Percentiles rank a stretch among this genome's conserved stretches.
phyloP scores from a whole-genome alignment of 2,113 vertebrate species.

The Pomatorhinus ruficollis region DNA sequence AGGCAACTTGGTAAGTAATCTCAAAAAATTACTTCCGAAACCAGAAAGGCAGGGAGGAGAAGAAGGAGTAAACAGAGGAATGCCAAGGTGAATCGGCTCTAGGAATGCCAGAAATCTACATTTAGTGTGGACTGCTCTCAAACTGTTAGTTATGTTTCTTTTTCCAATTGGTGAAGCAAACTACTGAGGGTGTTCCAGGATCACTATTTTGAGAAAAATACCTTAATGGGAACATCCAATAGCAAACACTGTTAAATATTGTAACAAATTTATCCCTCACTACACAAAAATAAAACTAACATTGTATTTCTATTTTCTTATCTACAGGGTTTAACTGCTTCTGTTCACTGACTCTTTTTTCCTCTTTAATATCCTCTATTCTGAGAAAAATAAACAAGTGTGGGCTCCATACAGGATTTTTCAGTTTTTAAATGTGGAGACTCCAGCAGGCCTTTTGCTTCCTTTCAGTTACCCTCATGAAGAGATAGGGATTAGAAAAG shows the following conservation, averaged over 20 bases:
- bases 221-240: not conserved
- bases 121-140: not conserved
- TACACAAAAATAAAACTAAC: not conserved
- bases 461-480: not conserved
- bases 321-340: not conserved
- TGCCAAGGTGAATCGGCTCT: not conserved
- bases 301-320: not conserved
- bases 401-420: not conserved
- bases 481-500: not conserved
- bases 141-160: not conserved
- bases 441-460: not conserved
- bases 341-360: not conserved
- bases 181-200: fast-evolving
- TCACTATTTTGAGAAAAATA: not conserved
- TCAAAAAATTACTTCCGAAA: not conserved
- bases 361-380: not conserved
- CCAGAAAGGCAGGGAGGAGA: not conserved
- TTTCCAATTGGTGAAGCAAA: not conserved
- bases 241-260: not conserved
- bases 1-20: not conserved
- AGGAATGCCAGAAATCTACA: not conserved
- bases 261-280: not conserved
- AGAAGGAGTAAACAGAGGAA: not conserved
- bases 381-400: not conserved
- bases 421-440: not conserved